phyloP scores from a whole-genome alignment of 2,797 vertebrate species.

The Ctenopoma kingsleyae region DNA sequence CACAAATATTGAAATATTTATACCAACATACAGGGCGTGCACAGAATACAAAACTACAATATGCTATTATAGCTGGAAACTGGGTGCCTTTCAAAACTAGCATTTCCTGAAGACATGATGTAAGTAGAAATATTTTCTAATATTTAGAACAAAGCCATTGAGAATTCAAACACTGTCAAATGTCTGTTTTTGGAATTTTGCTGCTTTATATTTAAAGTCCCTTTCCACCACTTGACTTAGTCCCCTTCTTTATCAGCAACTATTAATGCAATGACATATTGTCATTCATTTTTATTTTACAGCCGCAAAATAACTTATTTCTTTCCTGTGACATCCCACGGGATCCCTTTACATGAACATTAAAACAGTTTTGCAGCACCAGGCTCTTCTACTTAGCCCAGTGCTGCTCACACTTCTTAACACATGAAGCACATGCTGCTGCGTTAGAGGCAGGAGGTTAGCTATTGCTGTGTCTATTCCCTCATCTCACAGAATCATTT shows the following conservation, averaged over 20 bases:
- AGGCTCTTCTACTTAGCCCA: constrained; percentile 24
- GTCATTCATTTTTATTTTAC: background rate
- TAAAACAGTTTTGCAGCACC: constrained; percentile 17
- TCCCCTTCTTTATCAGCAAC: constrained; percentile 8
- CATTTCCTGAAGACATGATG: too few species aligned
- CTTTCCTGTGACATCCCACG: constrained; percentile 12
- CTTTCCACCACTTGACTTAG: background rate
- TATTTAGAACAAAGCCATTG: too few species aligned
- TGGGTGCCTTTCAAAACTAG: background rate
- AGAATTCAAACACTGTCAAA: too few species aligned
- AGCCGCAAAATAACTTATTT: background rate
- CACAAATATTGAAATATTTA: constrained; percentile 11
- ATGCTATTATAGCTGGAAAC: background rate
- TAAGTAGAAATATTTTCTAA: too few species aligned
- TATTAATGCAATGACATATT: constrained; percentile 3
- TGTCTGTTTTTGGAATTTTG: background rate
- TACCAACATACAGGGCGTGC: background rate
- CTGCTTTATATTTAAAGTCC: background rate
- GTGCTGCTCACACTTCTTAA: constrained; percentile 20
- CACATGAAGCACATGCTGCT: constrained; percentile 43
- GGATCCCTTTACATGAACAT: constrained; percentile 10
- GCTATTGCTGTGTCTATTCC: constrained; percentile 53
- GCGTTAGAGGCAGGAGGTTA: constrained; percentile 40
- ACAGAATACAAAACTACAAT: background rate
- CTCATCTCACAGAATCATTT: constrained; percentile 71